Base-by-base conservation (phyloP, 2,888 invertebrate genomes). In the Oxyteleia sp. region DNA sequence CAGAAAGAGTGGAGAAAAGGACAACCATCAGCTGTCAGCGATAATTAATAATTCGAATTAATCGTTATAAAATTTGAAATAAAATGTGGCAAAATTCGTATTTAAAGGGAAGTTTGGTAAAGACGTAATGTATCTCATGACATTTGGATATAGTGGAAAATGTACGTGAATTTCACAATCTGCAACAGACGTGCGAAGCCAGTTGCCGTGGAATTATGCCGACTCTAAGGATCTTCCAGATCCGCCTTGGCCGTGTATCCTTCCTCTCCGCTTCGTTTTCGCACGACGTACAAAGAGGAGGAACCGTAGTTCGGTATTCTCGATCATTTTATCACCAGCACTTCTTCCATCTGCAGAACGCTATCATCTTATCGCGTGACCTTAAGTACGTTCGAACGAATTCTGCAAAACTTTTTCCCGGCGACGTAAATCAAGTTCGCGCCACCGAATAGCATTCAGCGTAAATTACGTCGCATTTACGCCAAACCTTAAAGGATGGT, bases 201-300 rank as follows among this genome's bases (percentile, higher is more conserved):
- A 84, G 89, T 88, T 89, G 87, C 81, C 84, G 76, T 81, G 86
- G 88, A 91, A 90, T 92, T 91, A 92, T 90, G 91, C 89, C 88
- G 87, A 85, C 89, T 87, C 85, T 88, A 89, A 89, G 88, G 88
- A 87, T 89, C 87, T 87, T 71, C 78, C 68, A 86, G 91, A 89
- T 87, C 91, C 92, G 91, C 91, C 91, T 89, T 90, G 88, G 88
- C 82, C 92, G 88, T 92, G 92, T 92, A 90, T 86, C 79, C 84
- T 87, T 83, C 61, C 87, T 82, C 83, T 86, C 86, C 84, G 85
- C 86, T 85, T 86, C 87, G 88, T 84, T 87, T 86, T 86, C 82
- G 53, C 68, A 26, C 43, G 32, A 11, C 41, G 43, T 41, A 71
- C 71, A 69, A 75, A 72, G 66, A 68, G 71, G 71, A 18, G 64